Evolutionary conservation across 2,888 invertebrate species (phyloP).

Genomic region (Ennomos quercinarius): DNA sequence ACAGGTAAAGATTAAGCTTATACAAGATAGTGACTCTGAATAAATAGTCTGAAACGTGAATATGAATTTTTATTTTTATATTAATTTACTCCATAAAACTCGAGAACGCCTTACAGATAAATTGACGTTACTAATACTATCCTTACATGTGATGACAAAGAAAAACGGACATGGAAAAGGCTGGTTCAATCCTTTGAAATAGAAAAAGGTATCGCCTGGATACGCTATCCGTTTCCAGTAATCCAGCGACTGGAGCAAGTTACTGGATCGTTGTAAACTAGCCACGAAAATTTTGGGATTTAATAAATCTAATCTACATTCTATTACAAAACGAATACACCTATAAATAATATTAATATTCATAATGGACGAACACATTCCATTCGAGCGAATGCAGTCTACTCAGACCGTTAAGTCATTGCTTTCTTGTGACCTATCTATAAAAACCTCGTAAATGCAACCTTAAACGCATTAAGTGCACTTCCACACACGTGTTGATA

Average conservation of each 20-base stretch:
- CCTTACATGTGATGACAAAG: conserved; percentile 19
- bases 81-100: conserved; percentile 43
- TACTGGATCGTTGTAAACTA: conserved; percentile 29
- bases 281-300: conserved; percentile 18
- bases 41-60: conserved; percentile 51
- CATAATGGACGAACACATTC: conserved; percentile 84
- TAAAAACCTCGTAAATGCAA: conserved; percentile 69
- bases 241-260: conserved; percentile 19
- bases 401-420: conserved; percentile 76
- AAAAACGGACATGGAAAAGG: conserved; percentile 15
- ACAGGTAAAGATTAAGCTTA: conserved; percentile 61
- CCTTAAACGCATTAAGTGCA: conserved; percentile 61
- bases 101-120: conserved; percentile 37
- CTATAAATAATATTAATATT: conserved; percentile 72
- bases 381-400: conserved; percentile 84
- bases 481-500: conserved; percentile 47
- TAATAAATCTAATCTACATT: conserved; percentile 31
- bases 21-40: conserved; percentile 57
- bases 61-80: conserved; percentile 49
- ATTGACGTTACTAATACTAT: conserved; percentile 32
- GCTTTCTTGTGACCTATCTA: conserved; percentile 66
- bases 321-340: conserved; percentile 63
- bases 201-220: conserved; percentile 15
- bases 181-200: conserved; percentile 22
- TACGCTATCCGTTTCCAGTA: conserved; percentile 19